These are phyloP conservation scores for Panzeria rudis DNA, from an alignment of 2,888 invertebrate species.

Conservation along the genomic window DNA sequence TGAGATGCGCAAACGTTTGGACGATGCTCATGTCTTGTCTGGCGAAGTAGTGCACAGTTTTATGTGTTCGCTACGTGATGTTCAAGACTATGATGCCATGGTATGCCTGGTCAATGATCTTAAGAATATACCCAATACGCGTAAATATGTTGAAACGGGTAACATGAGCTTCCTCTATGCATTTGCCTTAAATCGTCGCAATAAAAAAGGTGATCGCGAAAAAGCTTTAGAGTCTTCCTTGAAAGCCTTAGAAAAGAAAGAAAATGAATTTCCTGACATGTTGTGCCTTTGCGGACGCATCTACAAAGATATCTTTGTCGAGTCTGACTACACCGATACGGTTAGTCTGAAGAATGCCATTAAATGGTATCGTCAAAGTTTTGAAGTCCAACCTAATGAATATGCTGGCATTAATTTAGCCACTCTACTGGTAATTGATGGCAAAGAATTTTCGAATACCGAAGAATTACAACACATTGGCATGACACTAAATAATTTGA, in stretches of 20 bases:
- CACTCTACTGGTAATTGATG: conserved; percentile 97
- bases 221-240: conserved; percentile 96
- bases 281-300: conserved; percentile 98
- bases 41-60: conserved; percentile 98
- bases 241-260: conserved; percentile 95
- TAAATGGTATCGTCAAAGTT: conserved; percentile 98
- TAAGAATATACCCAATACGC: conserved; percentile 93
- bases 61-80: conserved; percentile 95
- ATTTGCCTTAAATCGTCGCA: conserved; percentile 98
- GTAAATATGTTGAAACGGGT: conserved; percentile 94
- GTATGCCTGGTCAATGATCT: conserved; percentile 97
- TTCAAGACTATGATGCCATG: conserved; percentile 98
- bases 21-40: conserved; percentile 98
- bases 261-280: conserved; percentile 98
- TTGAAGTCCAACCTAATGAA: conserved; percentile 99
- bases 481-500: conserved; percentile 97
- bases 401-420: conserved; percentile 99
- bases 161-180: conserved; percentile 97
- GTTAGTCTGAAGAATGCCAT: conserved; percentile 96
- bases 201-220: conserved; percentile 96
- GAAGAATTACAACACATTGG: conserved; percentile 96
- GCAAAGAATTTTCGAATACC: conserved; percentile 96
- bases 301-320: conserved; percentile 98
- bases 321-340: conserved; percentile 95
- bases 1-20: conserved; percentile 95